Conservation (phyloP, 2,888 invertebrate genomes). For the Melinopterus prodromus region DNA sequence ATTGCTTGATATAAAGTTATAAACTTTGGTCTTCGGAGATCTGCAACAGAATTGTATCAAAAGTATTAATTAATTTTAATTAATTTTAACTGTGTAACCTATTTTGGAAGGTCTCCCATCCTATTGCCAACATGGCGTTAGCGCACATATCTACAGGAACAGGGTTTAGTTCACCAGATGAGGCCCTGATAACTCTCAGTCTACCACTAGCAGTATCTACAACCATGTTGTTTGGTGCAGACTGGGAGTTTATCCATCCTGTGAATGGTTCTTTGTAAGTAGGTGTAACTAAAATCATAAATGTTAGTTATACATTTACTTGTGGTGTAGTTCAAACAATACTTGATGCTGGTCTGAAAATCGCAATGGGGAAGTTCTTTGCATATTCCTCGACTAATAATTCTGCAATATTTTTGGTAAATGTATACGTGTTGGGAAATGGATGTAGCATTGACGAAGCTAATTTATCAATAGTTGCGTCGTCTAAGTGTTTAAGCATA, state of each 20-base stretch:
- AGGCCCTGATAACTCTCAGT: neutral
- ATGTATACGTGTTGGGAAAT: constrained; percentile 25
- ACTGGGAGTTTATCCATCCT: neutral
- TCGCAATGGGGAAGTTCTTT: neutral
- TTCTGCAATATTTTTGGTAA: constrained; percentile 17
- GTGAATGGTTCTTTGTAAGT: neutral
- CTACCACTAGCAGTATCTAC: neutral
- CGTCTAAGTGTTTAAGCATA: constrained; percentile 13
- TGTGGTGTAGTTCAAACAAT: neutral
- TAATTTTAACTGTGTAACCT: neutral
- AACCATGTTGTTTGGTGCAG: neutral
- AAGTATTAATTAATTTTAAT: neutral
- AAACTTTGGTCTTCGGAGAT: neutral
- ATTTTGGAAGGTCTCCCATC: neutral
- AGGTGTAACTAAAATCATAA: neutral
- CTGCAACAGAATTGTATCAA: neutral
- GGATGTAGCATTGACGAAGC: neutral
- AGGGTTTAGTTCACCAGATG: neutral
- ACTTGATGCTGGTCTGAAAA: neutral
- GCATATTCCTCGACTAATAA: neutral
- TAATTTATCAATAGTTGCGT: neutral
- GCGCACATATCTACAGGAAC: neutral
- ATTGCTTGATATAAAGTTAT: neutral
- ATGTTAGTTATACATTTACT: neutral
- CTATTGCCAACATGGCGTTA: neutral